A percentile compares a stretch with the other conserved stretches of the same genome.
Conservation (phyloP, 2,113 vertebrate species). For the Zeus faber region DNA sequence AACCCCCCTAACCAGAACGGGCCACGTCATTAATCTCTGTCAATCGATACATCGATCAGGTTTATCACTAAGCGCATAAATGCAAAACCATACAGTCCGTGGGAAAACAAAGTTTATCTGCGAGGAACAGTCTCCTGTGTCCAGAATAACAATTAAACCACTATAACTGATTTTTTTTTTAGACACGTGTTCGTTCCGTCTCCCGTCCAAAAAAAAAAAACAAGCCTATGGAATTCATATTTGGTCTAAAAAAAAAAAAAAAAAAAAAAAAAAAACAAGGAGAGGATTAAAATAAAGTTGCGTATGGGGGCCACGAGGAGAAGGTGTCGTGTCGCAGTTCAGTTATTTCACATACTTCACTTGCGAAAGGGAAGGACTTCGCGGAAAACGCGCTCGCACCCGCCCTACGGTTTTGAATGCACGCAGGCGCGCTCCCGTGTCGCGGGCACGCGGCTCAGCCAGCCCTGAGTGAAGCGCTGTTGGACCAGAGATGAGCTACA, state of each 20-base stretch:
- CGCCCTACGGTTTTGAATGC: slow-evolving; percentile 58
- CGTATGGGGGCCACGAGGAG: no score
- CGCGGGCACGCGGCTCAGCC: slow-evolving; percentile 60
- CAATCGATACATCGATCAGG: slow-evolving; percentile 79
- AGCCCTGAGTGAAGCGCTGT: slow-evolving; percentile 70
- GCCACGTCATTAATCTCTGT: slow-evolving; percentile 80
- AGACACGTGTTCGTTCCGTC: slow-evolving; percentile 16
- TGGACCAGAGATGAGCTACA: slow-evolving; percentile 68
- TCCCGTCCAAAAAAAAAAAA: not conserved
- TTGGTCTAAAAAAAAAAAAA: not conserved
- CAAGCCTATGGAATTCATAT: not conserved
- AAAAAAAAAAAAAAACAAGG: no score
- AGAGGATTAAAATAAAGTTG: no score
- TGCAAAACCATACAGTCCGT: slow-evolving; percentile 72
- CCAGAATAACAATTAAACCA: slow-evolving; percentile 13
- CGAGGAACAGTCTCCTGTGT: slow-evolving; percentile 33
- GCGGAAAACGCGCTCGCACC: slow-evolving; percentile 42
- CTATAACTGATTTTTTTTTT: slow-evolving; percentile 21
- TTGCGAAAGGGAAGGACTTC: not conserved
- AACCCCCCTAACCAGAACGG: slow-evolving; percentile 27
- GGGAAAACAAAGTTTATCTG: slow-evolving; percentile 71
- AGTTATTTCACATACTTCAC: not conserved
- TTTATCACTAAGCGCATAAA: slow-evolving; percentile 77
- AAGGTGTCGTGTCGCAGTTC: no score
- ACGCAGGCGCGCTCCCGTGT: slow-evolving; percentile 58